Evolutionary conservation across 2,888 invertebrate species (phyloP), one percentile per base, ranked within the genome.

Genomic region (Drosophila anomalipes): DNA sequence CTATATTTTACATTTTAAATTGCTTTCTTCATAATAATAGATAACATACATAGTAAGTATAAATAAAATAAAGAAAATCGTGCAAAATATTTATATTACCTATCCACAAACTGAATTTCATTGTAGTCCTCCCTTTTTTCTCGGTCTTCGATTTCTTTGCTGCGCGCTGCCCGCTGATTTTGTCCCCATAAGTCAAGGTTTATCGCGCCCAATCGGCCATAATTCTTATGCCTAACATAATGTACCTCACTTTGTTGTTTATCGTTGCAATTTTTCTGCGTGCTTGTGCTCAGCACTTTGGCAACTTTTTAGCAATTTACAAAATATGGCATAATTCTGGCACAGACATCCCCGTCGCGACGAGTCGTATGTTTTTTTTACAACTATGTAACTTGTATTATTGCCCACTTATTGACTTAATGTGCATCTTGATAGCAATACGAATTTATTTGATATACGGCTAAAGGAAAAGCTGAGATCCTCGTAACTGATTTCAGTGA

Each of bases 361-460:
- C 63, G 61, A 28, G 56, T 59, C 35, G 19, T 10, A 26, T 62
- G 51, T 53, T 49, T 54, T 35, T 66, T 53, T 62, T 65, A 57
- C 47, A 37, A n/a, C 52, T 66, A 67, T 67, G 77, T 63, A 39
- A 59, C 70, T 81, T 73, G 79, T 83, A 87, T 87, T 83, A 82
- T 83, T 83, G 86, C 51, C 73, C 85, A 86, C 82, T 87, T 89
- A 87, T 85, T 83, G 89, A 78, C 85, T 81, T 87, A 87, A 89
- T 86, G 89, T 79, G 70, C 74, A 80, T 87, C 82, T 58, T 75
- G 86, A 87, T 87, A 86, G 74, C 81, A 72, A 81, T 74, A 72
- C 30, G 69, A 73, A 70, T 59, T 69, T 75, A 53, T 75, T 81
- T 83, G 83, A 86, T 85, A 74, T 77, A 87, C 76, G 32, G 28